A percentile compares a stretch with the other conserved stretches of the same genome.
These are phyloP conservation scores for Sebastiscus albofasciatus DNA, from an alignment of 2,797 vertebrate species.

Conservation along the genomic window DNA sequence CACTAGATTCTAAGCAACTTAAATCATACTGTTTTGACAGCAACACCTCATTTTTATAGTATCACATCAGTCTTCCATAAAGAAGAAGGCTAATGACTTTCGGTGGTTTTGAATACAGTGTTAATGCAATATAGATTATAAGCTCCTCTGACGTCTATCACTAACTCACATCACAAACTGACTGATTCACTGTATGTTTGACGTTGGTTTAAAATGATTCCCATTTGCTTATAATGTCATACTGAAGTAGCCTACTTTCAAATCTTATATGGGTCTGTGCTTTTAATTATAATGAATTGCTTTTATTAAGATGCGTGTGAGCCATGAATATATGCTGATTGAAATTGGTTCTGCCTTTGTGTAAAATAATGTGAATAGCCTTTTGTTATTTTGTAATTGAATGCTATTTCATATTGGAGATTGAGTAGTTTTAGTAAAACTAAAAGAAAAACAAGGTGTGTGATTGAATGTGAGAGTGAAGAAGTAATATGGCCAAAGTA, in stretches of 20 bases:
- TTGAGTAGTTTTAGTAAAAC: neutral
- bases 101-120: neutral
- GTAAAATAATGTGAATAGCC: constrained; percentile 1
- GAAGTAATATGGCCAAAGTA: neutral
- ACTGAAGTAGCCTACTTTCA: neutral
- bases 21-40: neutral
- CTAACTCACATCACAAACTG: neutral
- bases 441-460: neutral
- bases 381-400: neutral
- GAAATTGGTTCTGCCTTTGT: neutral
- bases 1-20: neutral
- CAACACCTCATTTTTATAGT: neutral
- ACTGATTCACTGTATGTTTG: neutral
- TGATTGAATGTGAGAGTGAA: neutral
- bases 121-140: neutral
- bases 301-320: neutral
- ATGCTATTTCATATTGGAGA: neutral
- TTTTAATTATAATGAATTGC: neutral
- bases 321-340: neutral
- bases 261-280: neutral
- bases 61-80: neutral
- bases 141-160: neutral
- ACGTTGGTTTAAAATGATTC: neutral
- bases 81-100: neutral
- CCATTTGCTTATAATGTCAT: neutral